Base-by-base conservation (phyloP, 1,140 invertebrate species). In the Diuraphis noxia region DNA sequence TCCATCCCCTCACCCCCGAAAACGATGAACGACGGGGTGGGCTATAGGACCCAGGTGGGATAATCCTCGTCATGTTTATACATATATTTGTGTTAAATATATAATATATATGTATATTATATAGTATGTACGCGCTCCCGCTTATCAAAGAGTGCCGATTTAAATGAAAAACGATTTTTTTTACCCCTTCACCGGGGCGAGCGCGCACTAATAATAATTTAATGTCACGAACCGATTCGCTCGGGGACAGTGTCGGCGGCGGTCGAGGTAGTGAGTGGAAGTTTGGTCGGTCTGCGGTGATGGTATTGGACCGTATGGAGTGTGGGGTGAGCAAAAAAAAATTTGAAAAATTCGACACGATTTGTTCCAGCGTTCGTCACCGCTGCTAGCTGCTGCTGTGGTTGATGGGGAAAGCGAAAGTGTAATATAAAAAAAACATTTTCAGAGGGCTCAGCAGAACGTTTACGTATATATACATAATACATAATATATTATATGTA, bases 11-110 rank as follows among this genome's bases (percentile, higher is more conserved):
- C n/a, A 13, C 40, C n/a, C 41, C 43, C 46, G 17, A 46, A 34
- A 10, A 17, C 56, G 56, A 63, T 34, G 84, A 46, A n/a, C 56
- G 30, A 63, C 34, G 84, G 17, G 10, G 13, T n/a, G 13, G 49
- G 4, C 10, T n/a, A n/a, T 17, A 56, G 86, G 49, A 52, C 86
- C 36, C 87, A 88, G 87, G 87, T 88, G 87, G 87, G 40, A 88
- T 72, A 43, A 88, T 88, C 56, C 56, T 72, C 87, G 36, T 2
- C 25, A n/a, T 49, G 10, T 36, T 36, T n/a, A 21, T 34, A 43
- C 19, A 46, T 34, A 43, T 43, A 43, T 85, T 43, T 85, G 34
- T 34, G 41, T 49, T 36, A 49, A 86, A 49, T 36, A 34, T 34
- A 46, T 43, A n/a, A n/a, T n/a, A n/a, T n/a, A n/a, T n/a, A n/a